phyloP scores from a whole-genome alignment of 2,888 invertebrate species.

The Drosophila anomalata region DNA sequence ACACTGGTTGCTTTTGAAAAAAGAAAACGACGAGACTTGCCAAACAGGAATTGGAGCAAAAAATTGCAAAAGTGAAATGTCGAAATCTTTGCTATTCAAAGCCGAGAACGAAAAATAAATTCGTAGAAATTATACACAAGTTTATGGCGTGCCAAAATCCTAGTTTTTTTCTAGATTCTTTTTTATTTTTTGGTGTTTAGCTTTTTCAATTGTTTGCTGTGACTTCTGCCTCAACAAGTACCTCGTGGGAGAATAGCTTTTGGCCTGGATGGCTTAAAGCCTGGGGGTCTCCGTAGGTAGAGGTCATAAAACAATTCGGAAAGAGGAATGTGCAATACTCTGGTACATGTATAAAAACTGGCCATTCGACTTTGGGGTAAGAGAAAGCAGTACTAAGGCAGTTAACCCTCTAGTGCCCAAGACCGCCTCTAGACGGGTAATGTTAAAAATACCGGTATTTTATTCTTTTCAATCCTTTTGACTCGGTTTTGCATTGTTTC shows the following conservation, averaged over 20 bases:
- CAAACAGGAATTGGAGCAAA: slow-evolving; percentile 65
- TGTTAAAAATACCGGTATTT: too few relatives aligned
- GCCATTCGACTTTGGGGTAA: slow-evolving; percentile 3
- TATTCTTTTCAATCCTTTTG: too few relatives aligned
- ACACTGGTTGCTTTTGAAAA: slow-evolving; percentile 70
- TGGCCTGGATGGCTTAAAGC: slow-evolving; percentile 5
- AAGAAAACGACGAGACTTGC: slow-evolving; percentile 49
- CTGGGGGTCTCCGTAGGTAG: slow-evolving; percentile 1
- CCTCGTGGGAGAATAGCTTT: slow-evolving; percentile 28
- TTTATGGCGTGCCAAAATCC: slow-evolving; percentile 55
- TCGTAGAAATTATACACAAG: slow-evolving; percentile 51
- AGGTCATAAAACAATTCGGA: slow-evolving; percentile 29
- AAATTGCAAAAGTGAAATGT: slow-evolving; percentile 58
- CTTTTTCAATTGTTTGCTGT: slow-evolving; percentile 27
- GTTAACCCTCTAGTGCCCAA: too few relatives aligned
- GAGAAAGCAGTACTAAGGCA: slow-evolving; percentile 24
- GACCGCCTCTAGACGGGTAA: too few relatives aligned
- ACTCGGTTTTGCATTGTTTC: too few relatives aligned
- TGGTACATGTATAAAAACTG: slow-evolving; percentile 37
- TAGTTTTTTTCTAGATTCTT: slow-evolving; percentile 15
- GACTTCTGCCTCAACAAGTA: slow-evolving; percentile 68
- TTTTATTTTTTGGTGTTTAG: slow-evolving; percentile 2
- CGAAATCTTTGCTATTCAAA: slow-evolving; percentile 46
- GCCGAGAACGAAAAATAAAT: slow-evolving; percentile 34
- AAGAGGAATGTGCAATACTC: slow-evolving; percentile 45